Conservation (phyloP, 2,888 invertebrate species). For the Nephrocerus scutellatus region DNA sequence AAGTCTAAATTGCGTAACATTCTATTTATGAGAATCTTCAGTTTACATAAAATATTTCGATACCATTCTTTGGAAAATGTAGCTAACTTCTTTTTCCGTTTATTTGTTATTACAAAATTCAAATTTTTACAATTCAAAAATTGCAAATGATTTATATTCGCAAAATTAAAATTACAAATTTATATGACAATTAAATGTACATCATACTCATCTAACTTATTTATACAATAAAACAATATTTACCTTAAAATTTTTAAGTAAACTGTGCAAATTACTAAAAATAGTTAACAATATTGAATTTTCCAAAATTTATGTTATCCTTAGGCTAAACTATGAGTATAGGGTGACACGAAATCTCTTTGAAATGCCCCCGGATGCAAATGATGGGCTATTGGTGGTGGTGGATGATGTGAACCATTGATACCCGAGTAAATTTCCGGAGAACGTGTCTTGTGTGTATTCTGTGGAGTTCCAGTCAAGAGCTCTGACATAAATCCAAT, state of each 20-base stretch:
- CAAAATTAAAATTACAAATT: too few species aligned
- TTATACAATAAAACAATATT: slow-evolving; percentile 11
- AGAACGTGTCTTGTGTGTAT: slow-evolving; percentile 41
- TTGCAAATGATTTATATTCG: too few species aligned
- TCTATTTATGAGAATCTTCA: too few species aligned
- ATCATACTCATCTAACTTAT: background rate
- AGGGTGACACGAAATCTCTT: slow-evolving; percentile 45
- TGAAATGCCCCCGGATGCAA: slow-evolving; percentile 44
- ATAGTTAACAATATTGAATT: background rate
- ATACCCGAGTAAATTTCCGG: slow-evolving; percentile 41
- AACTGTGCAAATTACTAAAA: slow-evolving; percentile 22
- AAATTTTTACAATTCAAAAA: too few species aligned
- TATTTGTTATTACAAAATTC: too few species aligned
- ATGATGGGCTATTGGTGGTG: slow-evolving; percentile 36
- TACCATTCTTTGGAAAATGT: too few species aligned
- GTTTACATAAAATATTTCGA: too few species aligned
- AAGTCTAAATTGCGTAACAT: too few species aligned
- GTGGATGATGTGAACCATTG: slow-evolving; percentile 42
- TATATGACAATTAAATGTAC: background rate
- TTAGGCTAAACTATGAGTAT: slow-evolving; percentile 41
- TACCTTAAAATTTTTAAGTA: slow-evolving; percentile 22
- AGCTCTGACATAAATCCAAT: slow-evolving; percentile 95
- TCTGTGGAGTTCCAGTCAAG: slow-evolving; percentile 58
- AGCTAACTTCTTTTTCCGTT: too few species aligned
- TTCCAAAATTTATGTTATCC: background rate